Evolutionary conservation across 2,113 vertebrate species (phyloP), one percentile per base, ranked within the genome.

Genomic region (Strix uralensis): DNA sequence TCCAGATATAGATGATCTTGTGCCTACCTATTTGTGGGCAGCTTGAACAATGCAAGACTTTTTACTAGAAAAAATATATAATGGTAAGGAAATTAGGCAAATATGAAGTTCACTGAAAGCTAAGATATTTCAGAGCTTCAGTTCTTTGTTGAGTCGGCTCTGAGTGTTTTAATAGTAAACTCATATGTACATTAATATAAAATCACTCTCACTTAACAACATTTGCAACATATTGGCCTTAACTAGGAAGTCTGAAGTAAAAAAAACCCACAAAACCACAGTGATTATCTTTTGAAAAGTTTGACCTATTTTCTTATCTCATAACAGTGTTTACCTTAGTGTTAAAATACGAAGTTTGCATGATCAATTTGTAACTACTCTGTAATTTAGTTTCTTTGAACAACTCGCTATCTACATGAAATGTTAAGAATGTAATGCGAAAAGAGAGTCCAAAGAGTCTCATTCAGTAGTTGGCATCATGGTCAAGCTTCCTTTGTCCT

Each of bases 301-400:
- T 74, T 88, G 61, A 72, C 26, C 18, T 75, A 30, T 88, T 88
- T 85, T 67, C 46, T 79, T 80, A 62, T 42, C 17, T 80, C 4
- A 5, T 36, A 34, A 5, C 11, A 52, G 8, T 80, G 9, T 63
- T 88, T 54, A 49, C 5, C 15, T 82, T 54, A 69, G 5, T 22
- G 29, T 21, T 72, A 20, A 83, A 72, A 61, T 25, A 57, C 0
- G 0, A 67, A 44, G 8, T 36, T 13, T 55, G 7, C 4, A 46
- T 38, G 38, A 46, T 13, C 0, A 3, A 51, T 7, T 44, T 65
- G 8, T 65, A 51, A n/a, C 30, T 75, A 19, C 19, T 46, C 22
- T 51, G 7, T 51, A 72, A 54, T 65, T 82, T 57, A 51, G 10
- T 63, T 72, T 77, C 5, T 25, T 59, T 59, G 15, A 83, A 40